Evolutionary conservation across 2,113 vertebrate genomes (phyloP).

Genomic region (Dicentrarchus labrax): DNA sequence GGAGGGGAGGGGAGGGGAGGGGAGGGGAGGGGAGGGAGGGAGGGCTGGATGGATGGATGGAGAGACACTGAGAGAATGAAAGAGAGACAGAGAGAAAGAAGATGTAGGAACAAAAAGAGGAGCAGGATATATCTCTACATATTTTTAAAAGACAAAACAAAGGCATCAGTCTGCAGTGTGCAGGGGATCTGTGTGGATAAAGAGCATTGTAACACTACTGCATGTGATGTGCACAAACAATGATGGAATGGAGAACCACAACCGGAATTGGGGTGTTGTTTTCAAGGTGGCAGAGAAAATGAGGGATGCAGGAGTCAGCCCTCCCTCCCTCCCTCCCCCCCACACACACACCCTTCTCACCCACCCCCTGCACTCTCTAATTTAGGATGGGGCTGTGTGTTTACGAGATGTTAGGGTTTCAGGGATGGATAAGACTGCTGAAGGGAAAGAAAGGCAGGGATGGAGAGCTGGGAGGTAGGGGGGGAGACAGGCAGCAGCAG

Average conservation of each 20-base stretch:
- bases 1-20: constrained; percentile 19
- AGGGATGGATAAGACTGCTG: constrained; percentile 65
- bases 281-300: constrained; percentile 79
- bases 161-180: not conserved
- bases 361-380: constrained; percentile 40
- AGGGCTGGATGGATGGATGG: constrained; percentile 15
- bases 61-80: constrained; percentile 64
- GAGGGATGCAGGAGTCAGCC: constrained; percentile 70
- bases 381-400: constrained; percentile 63
- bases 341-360: not conserved
- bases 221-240: constrained; percentile 68
- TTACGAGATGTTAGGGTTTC: constrained; percentile 54
- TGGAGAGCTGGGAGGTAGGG: constrained; percentile 36
- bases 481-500: constrained; percentile 47
- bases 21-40: constrained; percentile 11
- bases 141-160: constrained; percentile 17
- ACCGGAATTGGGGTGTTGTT: constrained; percentile 76
- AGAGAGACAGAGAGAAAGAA: constrained; percentile 44
- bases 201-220: constrained; percentile 48
- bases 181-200: constrained; percentile 54
- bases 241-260: constrained; percentile 71
- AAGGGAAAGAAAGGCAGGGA: constrained; percentile 66
- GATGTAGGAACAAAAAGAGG: constrained; percentile 67
- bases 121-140: constrained; percentile 29
- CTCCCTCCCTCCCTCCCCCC: not conserved